A percentile compares a stretch with the other conserved stretches of the same genome.
phyloP scores from a whole-genome alignment of 2,113 vertebrate species.

The Steatornis caripensis region DNA sequence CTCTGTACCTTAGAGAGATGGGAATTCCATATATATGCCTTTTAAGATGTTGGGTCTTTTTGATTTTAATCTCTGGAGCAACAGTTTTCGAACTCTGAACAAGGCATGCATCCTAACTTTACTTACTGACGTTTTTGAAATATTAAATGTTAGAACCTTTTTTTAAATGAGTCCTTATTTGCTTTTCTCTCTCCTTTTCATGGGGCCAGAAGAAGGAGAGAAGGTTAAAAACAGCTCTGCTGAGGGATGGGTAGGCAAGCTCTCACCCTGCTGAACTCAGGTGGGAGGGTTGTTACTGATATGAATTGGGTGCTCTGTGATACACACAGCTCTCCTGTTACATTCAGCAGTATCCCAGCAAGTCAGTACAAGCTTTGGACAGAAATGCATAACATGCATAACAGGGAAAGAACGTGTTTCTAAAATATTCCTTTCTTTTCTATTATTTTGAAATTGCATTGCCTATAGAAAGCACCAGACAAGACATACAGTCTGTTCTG shows the following conservation, averaged over 20 bases:
- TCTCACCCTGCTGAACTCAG: background rate
- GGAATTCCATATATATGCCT: background rate
- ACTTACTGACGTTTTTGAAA: background rate
- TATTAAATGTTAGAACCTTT: background rate
- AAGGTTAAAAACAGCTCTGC: background rate
- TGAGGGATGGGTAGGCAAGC: background rate
- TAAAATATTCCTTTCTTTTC: background rate
- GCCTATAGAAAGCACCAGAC: background rate
- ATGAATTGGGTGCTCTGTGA: background rate
- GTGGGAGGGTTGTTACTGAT: background rate
- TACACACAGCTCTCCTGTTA: background rate
- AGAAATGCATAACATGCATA: background rate
- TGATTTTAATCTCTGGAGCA: background rate
- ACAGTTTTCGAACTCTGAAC: background rate
- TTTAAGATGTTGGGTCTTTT: background rate
- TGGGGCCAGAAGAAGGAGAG: background rate
- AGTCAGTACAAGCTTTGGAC: slow-evolving; percentile 4
- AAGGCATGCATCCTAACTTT: background rate
- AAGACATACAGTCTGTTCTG: background rate
- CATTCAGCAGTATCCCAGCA: background rate
- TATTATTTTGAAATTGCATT: background rate
- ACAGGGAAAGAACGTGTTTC: background rate
- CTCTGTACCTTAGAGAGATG: background rate
- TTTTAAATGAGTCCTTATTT: background rate
- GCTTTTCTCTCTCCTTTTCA: background rate